Conservation (phyloP, 2,113 vertebrate species). For the Myrmecobius fasciatus region DNA sequence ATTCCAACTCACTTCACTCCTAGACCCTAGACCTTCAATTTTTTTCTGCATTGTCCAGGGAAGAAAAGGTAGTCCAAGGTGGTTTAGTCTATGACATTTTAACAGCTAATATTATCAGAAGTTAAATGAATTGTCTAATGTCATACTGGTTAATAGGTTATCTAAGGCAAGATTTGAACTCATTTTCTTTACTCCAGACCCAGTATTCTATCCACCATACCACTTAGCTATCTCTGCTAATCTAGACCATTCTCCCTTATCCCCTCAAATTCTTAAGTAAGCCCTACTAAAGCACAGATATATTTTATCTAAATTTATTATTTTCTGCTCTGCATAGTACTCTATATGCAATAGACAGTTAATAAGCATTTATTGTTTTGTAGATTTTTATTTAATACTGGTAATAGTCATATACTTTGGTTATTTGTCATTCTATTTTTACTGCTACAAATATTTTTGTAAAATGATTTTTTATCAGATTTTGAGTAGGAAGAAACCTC, state of each 20-base stretch:
- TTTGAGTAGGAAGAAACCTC: background rate
- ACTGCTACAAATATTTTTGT: background rate
- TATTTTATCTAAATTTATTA: background rate
- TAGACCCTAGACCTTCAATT: background rate
- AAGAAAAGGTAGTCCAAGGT: background rate
- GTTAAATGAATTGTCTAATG: background rate
- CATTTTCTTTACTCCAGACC: background rate
- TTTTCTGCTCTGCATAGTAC: background rate
- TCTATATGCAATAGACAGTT: background rate
- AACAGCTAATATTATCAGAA: background rate
- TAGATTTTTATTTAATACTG: background rate
- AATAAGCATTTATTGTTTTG: background rate
- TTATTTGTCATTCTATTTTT: background rate
- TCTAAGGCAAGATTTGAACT: background rate
- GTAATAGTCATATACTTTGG: background rate
- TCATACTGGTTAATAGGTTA: background rate
- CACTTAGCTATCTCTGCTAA: background rate
- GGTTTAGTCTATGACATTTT: background rate
- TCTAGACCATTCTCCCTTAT: background rate
- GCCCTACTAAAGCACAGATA: background rate
- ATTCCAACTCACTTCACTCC: background rate
- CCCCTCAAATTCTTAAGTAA: background rate
- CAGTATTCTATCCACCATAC: background rate
- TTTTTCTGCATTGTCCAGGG: background rate
- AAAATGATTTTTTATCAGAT: background rate